Base-by-base conservation (phyloP, 2,113 vertebrate genomes). In the Heloderma charlesbogerti region DNA sequence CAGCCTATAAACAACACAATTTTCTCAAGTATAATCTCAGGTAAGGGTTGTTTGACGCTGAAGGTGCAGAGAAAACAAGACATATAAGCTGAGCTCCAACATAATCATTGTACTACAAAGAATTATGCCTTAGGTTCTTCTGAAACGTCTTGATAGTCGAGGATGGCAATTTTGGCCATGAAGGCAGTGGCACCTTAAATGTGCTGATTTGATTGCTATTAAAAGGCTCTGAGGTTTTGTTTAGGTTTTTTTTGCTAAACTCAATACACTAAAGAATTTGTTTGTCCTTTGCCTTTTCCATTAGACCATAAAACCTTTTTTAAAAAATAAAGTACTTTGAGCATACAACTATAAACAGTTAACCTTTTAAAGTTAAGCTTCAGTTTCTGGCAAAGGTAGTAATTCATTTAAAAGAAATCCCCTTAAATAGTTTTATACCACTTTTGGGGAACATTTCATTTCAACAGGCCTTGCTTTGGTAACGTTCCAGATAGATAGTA, bases 301-400 rank as follows among this genome's bases (percentile, higher is more conserved):
- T n/a, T 48, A 79, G 57, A 79, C 43, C 29, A 66, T 48, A 79
- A 88, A 66, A 45, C 57, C 13, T 66, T 45, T 66, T 45, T n/a
- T n/a, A n/a, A n/a, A 43, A 67, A 66, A 79, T n/a, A 43, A 79
- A 79, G 4, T 29, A 57, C 40, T 79, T 45, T 60, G 71, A 86
- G 31, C 67, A 51, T 48, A 31, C 67, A 63, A 63, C 86, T 77
- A 77, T 63, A 87, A 88, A 78, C 31, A 63, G 27, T 88, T 88
- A 78, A 88, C 78, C 37, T 27, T 51, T 29, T 18, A 37, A 72
- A 34, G 27, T 72, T 29, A 83, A 7, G 67, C 67, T n/a, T n/a
- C 71, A 72, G 1, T 63, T 63, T 63, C 60, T 63, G 60, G 60
- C 60, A 67, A 84, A 43, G 31, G 34, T 86, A 69, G 45, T 34